These are phyloP conservation scores for Drosophila arizonae DNA, from an alignment of 1,140 invertebrate genomes.

Conservation along the genomic window DNA sequence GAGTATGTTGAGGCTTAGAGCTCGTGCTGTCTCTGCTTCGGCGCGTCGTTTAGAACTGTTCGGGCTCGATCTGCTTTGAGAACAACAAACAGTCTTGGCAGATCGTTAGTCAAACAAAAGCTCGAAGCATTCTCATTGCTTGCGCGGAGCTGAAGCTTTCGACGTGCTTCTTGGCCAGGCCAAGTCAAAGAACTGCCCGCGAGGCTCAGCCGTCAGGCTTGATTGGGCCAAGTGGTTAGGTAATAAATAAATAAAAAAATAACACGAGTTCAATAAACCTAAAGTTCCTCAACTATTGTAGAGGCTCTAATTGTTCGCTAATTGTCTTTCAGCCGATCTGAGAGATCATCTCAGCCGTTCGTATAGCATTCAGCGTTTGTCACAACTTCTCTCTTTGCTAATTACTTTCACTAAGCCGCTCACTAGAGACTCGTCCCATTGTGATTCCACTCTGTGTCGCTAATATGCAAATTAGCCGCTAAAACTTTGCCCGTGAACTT, in stretches of 20 bases:
- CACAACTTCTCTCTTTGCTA: constrained; percentile 14
- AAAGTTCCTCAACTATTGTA: constrained; percentile 2
- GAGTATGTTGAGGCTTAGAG: background rate
- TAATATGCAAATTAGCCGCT: constrained; percentile 64
- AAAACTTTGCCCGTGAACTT: constrained; percentile 77
- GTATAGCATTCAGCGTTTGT: background rate
- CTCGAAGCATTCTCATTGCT: constrained; percentile 28
- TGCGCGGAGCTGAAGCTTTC: constrained; percentile 15
- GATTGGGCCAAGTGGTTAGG: constrained; percentile 24
- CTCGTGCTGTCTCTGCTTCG: constrained; percentile 44
- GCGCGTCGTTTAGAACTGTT: constrained; percentile 63
- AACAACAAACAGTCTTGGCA: constrained; percentile 14
- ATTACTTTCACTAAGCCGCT: constrained; percentile 42
- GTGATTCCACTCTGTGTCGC: constrained; percentile 16
- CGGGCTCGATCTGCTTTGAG: constrained; percentile 14
- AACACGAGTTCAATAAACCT: constrained; percentile 56
- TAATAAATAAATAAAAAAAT: background rate
- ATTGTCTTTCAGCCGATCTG: background rate
- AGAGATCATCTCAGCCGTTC: background rate
- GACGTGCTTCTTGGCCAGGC: constrained; percentile 34
- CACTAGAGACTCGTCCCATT: constrained; percentile 1
- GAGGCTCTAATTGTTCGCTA: constrained; percentile 19
- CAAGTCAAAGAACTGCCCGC: constrained; percentile 67
- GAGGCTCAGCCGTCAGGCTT: constrained; percentile 11
- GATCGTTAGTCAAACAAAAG: constrained; percentile 44